Percentiles rank a stretch among this genome's conserved stretches.
Conservation (phyloP, 92 coral and sea anemone genomes). For the Phenganax marumi region DNA sequence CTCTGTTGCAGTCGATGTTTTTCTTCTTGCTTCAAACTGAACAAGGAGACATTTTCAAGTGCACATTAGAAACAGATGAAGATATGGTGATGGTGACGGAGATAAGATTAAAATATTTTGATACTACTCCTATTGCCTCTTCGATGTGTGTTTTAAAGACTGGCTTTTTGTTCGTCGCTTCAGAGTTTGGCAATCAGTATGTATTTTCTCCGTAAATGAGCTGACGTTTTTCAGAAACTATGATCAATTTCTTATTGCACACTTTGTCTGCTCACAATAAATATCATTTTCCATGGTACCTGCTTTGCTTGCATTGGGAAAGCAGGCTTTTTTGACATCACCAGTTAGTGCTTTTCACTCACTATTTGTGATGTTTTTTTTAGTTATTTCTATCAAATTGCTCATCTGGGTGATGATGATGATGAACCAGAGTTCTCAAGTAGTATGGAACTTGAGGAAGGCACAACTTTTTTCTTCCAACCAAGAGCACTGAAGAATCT, state of each 20-base stretch:
- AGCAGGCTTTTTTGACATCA: no score
- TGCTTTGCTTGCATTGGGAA: no score
- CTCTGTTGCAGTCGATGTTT: conserved; percentile 79
- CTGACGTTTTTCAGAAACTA: not conserved
- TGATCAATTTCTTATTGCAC: not conserved
- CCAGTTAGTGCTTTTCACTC: no score
- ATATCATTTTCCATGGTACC: no score
- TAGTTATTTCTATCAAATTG: conserved; percentile 96
- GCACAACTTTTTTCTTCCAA: conserved; percentile 90
- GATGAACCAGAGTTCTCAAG: conserved; percentile 98
- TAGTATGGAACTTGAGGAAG: conserved; percentile 92
- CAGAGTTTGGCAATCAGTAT: conserved; percentile 99
- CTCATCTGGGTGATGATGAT: conserved; percentile 99
- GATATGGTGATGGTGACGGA: conserved; percentile 94
- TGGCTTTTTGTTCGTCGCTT: conserved; percentile 91
- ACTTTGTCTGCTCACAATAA: no score
- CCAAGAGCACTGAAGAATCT: conserved; percentile 90
- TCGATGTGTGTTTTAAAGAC: conserved; percentile 94
- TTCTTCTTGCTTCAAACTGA: conserved; percentile 98
- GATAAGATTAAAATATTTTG: conserved; percentile 95
- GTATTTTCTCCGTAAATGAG: conserved; percentile 29
- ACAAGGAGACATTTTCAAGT: conserved; percentile 94
- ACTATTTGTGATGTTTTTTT: not conserved
- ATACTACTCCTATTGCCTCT: conserved; percentile 85
- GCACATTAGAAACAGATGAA: conserved; percentile 91